Conservation (phyloP, 64 coral and sea anemone species). For the Montipora efflorescens region DNA sequence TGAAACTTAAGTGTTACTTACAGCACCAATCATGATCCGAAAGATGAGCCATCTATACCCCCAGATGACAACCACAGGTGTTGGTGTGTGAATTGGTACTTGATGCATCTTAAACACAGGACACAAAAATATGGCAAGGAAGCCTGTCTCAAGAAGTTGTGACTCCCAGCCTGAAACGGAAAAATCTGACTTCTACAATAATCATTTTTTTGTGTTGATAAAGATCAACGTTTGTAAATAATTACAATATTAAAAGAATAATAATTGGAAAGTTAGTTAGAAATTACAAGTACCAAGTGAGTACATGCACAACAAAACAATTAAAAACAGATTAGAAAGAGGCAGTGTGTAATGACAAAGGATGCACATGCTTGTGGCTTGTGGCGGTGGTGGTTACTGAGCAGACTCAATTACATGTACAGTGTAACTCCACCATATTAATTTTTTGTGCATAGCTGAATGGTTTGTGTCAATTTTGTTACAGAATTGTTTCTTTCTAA, state of each 20-base stretch:
- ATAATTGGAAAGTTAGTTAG: too few species aligned
- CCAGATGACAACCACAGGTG: conserved; percentile 86
- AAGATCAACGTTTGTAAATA: too few species aligned
- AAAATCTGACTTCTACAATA: not conserved
- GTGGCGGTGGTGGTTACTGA: not conserved
- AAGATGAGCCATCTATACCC: conserved; percentile 98
- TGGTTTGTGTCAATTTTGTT: too few species aligned
- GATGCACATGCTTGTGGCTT: not conserved
- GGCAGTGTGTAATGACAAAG: not conserved
- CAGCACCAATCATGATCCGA: conserved; percentile 97
- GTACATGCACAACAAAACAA: not conserved
- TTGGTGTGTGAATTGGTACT: conserved; percentile 83
- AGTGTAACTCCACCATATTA: too few species aligned
- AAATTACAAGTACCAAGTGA: too few species aligned
- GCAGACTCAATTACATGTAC: too few species aligned
- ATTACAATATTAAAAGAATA: too few species aligned
- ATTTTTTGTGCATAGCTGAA: too few species aligned
- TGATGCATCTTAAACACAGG: conserved; percentile 88
- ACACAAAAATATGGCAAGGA: conserved; percentile 97
- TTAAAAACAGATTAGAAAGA: not conserved
- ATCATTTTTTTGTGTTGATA: not conserved
- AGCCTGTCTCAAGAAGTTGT: conserved; percentile 96
- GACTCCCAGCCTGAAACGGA: conserved; percentile 93
- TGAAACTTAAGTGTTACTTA: conserved; percentile 55
- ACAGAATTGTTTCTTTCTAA: too few species aligned